Percentiles rank a stretch among this genome's conserved stretches.
These are phyloP conservation scores for Orthochromis indermauri DNA, from an alignment of 2,113 vertebrate genomes.

Conservation along the genomic window DNA sequence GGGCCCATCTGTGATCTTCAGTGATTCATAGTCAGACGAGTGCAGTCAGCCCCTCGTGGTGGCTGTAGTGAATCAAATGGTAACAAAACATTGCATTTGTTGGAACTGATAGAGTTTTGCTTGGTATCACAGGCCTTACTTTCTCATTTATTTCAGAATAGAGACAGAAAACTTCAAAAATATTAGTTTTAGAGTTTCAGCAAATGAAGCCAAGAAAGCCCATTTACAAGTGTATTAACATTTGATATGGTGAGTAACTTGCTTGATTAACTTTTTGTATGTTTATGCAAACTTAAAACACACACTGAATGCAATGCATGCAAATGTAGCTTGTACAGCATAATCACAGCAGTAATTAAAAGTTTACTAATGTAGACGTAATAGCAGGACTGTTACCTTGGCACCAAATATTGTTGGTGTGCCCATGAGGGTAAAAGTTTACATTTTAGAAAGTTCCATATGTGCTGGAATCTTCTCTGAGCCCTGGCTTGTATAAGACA, in stretches of 20 bases:
- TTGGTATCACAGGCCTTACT: background rate
- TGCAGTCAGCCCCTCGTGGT: background rate
- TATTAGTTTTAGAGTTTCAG: background rate
- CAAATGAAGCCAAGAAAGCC: background rate
- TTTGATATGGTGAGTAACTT: background rate
- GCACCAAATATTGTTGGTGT: background rate
- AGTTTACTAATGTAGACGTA: background rate
- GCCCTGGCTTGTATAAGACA: background rate
- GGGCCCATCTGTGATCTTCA: background rate
- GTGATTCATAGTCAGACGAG: background rate
- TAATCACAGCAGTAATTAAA: background rate
- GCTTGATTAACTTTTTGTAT: background rate
- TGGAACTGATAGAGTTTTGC: background rate
- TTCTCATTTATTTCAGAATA: background rate
- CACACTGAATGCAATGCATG: background rate
- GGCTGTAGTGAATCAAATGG: background rate
- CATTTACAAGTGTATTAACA: background rate
- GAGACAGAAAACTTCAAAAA: background rate
- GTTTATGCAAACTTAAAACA: background rate
- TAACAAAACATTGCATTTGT: background rate
- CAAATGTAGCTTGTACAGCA: background rate
- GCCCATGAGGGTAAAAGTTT: background rate
- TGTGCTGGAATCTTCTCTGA: background rate
- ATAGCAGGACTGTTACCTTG: background rate
- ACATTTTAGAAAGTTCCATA: background rate